Evolutionary conservation across 1,140 invertebrate species (phyloP), one percentile per base, ranked within the genome.

Genomic region (Arctopsyche grandis): DNA sequence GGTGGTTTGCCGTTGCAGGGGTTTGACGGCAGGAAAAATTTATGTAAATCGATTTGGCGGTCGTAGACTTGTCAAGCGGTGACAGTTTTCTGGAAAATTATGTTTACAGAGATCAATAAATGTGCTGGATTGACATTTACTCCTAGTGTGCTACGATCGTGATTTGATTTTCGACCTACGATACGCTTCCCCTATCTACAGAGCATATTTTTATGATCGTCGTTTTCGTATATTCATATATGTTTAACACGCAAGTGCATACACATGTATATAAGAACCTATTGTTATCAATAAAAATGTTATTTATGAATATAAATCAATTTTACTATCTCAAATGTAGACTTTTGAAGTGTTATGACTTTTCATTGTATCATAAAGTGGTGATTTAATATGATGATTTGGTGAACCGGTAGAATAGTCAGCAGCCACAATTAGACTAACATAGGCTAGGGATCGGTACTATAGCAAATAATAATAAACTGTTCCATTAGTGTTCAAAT

Each of bases 31-130:
- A 38, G 29, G 29, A 38, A 38, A 38, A 38, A 38, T 66, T 29
- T 66, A 66, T 66, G 24, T 66, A 66, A 12, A 66, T 66, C 22
- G 24, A 66, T 66, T 26, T 26, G 24, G n/a, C 21, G 63, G 10
- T n/a, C 22, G 9, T 66, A 0, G 19, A 22, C 63, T 26, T 66
- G 24, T 66, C 24, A 26, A 26, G 9, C 5, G 12, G 24, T 66
- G 63, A 66, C 63, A 26, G 21, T 66, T 60, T 60, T 66, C 12
- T 9, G 21, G 22, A 26, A 22, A 66, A 66, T 26, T 66, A 66
- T 66, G 63, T 66, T 66, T 66, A 26, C 21, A 26, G 48, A 16
- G 48, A 52, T 52, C 48, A 52, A 52, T 52, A 52, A 52, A 52
- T 16, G 48, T 52, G 12, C 10, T 10, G 48, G 3, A 52, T 38